Base-by-base conservation (phyloP, 2,797 vertebrate species). In the Megaceryle alcyon region DNA sequence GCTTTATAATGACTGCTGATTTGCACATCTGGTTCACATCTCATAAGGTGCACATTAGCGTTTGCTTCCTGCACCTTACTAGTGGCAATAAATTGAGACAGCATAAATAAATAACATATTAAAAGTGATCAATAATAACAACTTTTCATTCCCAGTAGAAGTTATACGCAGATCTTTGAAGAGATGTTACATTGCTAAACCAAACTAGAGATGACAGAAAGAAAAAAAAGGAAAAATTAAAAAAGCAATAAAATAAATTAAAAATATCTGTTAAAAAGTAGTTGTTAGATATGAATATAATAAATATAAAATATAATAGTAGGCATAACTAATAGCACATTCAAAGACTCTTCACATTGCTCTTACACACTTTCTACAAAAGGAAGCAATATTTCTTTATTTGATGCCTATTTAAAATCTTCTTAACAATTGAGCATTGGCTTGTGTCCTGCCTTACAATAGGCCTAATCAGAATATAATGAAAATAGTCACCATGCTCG, bases 331-430 rank as follows among this genome's bases (percentile, higher is more conserved):
- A 18, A 63, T 26, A 76, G 39, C 29, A 75, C 15, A 61, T 46
- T 33, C 6, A 7, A 86, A 69, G 68, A 21, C 43, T 66, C 39
- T 64, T 51, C 94, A 31, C 41, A 31, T 29, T 59, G 28, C 3
- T 88, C 2, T 63, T 53, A 26, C 10, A 59, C 7, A 4, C 22
- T 48, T 35, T 49, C n/a, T 72, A n/a, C 13, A 41, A 90, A 75
- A 65, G 12, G 17, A 72, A 75, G 23, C 3, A 64, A 15, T 57
- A 57, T 71, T 86, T 80, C 37, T 78, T 23, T 72, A 29, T 49
- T 78, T 83, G 63, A 66, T 65, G 39, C 23, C 31, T 65, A 35
- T 83, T 91, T 92, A 46, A 90, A 56, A 77, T 63, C 48, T 73
- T 68, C 21, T 87, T 81, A n/a, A 63, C 10, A 79, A 60, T 84